phyloP scores from a whole-genome alignment of 2,113 vertebrate genomes.

The Athene noctua region DNA sequence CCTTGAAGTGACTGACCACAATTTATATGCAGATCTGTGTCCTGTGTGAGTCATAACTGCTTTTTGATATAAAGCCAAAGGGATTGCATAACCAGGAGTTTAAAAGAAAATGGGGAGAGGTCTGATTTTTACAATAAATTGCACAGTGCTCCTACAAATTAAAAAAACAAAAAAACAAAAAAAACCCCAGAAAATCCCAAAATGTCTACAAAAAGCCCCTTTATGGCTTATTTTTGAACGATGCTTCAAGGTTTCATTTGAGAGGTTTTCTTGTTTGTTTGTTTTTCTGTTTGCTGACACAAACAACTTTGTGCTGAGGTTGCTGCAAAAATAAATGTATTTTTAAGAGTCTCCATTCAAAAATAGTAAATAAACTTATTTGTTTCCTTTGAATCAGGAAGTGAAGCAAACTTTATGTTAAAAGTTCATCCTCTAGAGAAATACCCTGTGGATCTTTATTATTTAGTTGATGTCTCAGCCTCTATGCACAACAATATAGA shows the following conservation, averaged over 20 bases:
- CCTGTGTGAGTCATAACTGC: background rate
- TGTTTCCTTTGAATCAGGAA: slow-evolving; percentile 77
- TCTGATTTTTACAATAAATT: background rate
- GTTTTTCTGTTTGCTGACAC: background rate
- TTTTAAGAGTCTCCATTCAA: slow-evolving; percentile 6
- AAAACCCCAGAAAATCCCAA: background rate
- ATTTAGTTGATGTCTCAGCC: slow-evolving; percentile 95
- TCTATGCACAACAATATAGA: slow-evolving; percentile 96
- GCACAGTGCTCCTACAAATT: background rate
- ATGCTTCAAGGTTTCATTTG: background rate
- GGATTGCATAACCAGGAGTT: slow-evolving; percentile 1
- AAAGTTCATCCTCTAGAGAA: slow-evolving; percentile 86
- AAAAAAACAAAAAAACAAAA: no score
- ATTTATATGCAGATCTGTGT: slow-evolving; percentile 34
- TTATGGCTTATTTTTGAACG: background rate
- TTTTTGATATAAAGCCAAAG: slow-evolving; percentile 2
- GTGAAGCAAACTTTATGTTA: slow-evolving; percentile 84
- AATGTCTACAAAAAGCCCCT: background rate
- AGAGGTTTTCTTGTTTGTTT: slow-evolving; percentile 27
- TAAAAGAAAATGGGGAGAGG: background rate
- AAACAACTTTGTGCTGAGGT: background rate
- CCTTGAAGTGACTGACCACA: slow-evolving; percentile 20
- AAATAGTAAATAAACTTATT: slow-evolving; percentile 1
- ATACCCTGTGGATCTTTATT: slow-evolving; percentile 97
- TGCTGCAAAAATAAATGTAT: background rate